These are phyloP conservation scores for Phylloscopus collybita DNA, from an alignment of 2,797 vertebrate genomes.

Conservation along the genomic window DNA sequence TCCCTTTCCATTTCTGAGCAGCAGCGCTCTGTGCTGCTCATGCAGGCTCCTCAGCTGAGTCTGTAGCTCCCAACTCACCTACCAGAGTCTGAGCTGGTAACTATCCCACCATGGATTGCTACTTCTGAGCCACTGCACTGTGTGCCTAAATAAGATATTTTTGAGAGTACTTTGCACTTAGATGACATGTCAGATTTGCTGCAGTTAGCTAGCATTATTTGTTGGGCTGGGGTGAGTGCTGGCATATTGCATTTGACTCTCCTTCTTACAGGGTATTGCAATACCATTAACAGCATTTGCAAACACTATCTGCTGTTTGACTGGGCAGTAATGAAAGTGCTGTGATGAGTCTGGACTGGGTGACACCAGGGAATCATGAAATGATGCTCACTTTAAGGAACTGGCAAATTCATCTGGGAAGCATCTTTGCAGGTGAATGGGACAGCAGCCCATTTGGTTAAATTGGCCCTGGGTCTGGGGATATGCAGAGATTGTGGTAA, in stretches of 20 bases:
- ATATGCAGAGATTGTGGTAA: background rate
- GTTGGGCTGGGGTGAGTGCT: background rate
- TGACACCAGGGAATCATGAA: background rate
- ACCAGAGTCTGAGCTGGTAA: background rate
- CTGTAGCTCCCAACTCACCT: background rate
- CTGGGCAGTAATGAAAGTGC: background rate
- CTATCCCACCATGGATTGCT: background rate
- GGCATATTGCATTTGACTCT: background rate
- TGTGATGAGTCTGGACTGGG: background rate
- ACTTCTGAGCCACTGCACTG: background rate
- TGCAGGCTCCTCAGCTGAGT: background rate
- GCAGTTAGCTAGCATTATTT: background rate
- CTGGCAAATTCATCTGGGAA: conserved; percentile 29
- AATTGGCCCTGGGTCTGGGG: background rate
- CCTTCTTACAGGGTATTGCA: background rate
- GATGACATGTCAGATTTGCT: background rate
- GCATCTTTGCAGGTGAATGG: background rate
- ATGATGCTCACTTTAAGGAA: background rate
- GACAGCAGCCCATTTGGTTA: background rate
- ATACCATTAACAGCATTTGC: background rate
- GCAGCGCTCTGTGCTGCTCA: background rate
- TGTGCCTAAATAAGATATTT: background rate
- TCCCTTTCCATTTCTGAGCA: background rate
- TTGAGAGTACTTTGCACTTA: background rate
- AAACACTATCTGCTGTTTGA: background rate